A percentile compares a stretch with the other conserved stretches of the same genome.
Evolutionary conservation across 2,888 invertebrate species (phyloP).

Genomic region (Caenorhabditis sp.): DNA sequence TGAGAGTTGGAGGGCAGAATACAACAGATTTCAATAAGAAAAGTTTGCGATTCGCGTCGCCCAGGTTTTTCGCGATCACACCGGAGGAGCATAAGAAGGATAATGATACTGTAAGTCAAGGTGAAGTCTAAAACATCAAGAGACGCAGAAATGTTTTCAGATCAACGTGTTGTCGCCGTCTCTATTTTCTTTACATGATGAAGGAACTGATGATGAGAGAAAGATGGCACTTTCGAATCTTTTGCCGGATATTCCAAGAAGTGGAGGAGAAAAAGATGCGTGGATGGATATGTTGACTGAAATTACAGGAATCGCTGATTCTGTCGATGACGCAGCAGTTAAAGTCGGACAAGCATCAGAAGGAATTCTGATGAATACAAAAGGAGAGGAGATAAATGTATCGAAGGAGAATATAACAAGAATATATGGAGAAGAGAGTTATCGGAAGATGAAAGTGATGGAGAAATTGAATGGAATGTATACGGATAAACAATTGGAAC

Average conservation of each 20-base stretch:
- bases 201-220: constrained; percentile 53
- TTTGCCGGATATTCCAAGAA: constrained; percentile 11
- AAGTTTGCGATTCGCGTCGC: constrained; percentile 49
- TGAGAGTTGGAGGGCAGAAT: constrained; percentile 47
- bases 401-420: constrained; percentile 55
- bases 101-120: constrained; percentile 30
- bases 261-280: constrained; percentile 52
- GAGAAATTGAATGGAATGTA: constrained; percentile 54
- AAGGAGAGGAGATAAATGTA: constrained; percentile 43
- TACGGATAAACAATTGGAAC: constrained; percentile 48
- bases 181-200: constrained; percentile 57
- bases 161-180: constrained; percentile 61
- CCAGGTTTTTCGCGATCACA: constrained; percentile 56
- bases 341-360: constrained; percentile 23
- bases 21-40: constrained; percentile 40
- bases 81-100: constrained; percentile 55
- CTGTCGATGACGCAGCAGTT: constrained; percentile 37
- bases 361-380: constrained; percentile 43
- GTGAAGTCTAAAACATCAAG: background rate
- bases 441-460: constrained; percentile 51
- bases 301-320: constrained; percentile 52
- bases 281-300: constrained; percentile 63
- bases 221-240: constrained; percentile 20
- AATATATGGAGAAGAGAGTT: constrained; percentile 53
- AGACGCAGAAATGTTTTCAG: constrained; percentile 13